Conservation (phyloP, 2,888 invertebrate species). For the Pammene fasciana region DNA sequence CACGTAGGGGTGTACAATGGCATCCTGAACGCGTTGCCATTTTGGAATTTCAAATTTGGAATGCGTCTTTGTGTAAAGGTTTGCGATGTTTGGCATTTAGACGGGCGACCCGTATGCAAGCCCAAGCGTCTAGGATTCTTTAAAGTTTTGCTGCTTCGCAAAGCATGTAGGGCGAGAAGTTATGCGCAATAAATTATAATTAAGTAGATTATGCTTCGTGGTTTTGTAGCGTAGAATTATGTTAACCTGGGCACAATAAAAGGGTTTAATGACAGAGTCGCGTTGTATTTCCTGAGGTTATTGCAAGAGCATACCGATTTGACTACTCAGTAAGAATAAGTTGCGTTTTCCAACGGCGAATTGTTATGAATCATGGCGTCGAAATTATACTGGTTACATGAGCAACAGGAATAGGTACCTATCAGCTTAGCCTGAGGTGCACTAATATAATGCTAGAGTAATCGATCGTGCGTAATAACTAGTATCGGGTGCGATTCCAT, state of each 20-base stretch:
- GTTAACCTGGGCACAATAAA: constrained; percentile 24
- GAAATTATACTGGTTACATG: background rate
- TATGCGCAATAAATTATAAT: constrained; percentile 28
- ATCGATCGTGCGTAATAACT: constrained; percentile 37
- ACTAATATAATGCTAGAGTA: constrained; percentile 26
- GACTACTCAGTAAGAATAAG: background rate
- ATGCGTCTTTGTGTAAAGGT: constrained; percentile 38
- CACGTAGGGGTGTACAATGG: background rate
- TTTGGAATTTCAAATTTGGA: constrained; percentile 43
- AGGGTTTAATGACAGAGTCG: constrained; percentile 27
- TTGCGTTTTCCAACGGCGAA: background rate
- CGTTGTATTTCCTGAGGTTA: constrained; percentile 32
- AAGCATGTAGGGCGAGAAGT: constrained; percentile 13
- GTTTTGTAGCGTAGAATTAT: constrained; percentile 24
- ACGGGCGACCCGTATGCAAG: constrained; percentile 14
- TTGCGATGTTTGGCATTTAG: constrained; percentile 36
- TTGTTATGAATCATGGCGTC: background rate
- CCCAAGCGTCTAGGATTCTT: constrained; percentile 18
- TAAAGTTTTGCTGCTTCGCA: constrained; percentile 14
- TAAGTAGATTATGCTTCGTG: constrained; percentile 11
- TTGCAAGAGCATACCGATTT: background rate
- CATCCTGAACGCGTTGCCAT: constrained; percentile 42
- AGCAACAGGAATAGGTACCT: background rate
- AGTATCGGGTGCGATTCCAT: constrained; percentile 28
- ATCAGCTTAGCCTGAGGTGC: constrained; percentile 2